A percentile compares a stretch with the other conserved stretches of the same genome.
phyloP scores from a whole-genome alignment of 2,113 vertebrate species.

The Oenanthe oenanthe region DNA sequence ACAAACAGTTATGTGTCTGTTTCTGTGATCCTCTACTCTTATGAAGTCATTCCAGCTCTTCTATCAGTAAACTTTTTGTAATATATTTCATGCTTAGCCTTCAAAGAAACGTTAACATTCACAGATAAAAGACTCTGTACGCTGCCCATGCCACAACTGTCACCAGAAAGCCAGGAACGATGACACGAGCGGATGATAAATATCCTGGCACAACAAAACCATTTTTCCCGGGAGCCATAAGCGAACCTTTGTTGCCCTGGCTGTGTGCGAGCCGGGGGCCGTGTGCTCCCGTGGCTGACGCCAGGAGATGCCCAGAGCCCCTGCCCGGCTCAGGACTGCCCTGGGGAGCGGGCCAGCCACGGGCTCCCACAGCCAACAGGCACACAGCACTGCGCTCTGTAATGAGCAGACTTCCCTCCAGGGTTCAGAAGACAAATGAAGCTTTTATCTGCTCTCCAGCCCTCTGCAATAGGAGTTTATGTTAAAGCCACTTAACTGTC shows the following conservation, averaged over 20 bases:
- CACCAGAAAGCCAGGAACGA: slow-evolving; percentile 52
- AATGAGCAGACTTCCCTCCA: slow-evolving; percentile 70
- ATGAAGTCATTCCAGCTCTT: slow-evolving; percentile 66
- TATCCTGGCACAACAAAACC: slow-evolving; percentile 62
- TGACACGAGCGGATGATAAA: slow-evolving; percentile 71
- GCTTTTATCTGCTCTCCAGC: slow-evolving; percentile 73
- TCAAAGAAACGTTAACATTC: slow-evolving; percentile 71
- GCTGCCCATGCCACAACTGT: slow-evolving; percentile 36
- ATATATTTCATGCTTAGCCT: slow-evolving; percentile 62
- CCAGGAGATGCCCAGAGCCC: neutral
- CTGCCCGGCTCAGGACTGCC: neutral
- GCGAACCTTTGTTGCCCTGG: slow-evolving; percentile 75
- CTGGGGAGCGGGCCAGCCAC: neutral
- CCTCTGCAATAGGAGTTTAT: slow-evolving; percentile 67
- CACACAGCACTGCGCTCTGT: slow-evolving; percentile 35
- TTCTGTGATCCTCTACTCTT: slow-evolving; percentile 38
- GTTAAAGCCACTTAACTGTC: slow-evolving; percentile 77
- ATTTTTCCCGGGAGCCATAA: slow-evolving; percentile 65
- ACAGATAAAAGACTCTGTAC: slow-evolving; percentile 68
- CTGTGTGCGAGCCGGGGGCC: slow-evolving; percentile 1
- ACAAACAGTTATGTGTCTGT: slow-evolving; percentile 36
- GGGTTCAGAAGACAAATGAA: slow-evolving; percentile 72
- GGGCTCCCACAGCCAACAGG: slow-evolving; percentile 61
- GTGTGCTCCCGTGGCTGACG: neutral
- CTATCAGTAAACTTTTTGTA: slow-evolving; percentile 69